Conservation (phyloP, 2,113 vertebrate genomes). For the Pseudorasbora parva region DNA sequence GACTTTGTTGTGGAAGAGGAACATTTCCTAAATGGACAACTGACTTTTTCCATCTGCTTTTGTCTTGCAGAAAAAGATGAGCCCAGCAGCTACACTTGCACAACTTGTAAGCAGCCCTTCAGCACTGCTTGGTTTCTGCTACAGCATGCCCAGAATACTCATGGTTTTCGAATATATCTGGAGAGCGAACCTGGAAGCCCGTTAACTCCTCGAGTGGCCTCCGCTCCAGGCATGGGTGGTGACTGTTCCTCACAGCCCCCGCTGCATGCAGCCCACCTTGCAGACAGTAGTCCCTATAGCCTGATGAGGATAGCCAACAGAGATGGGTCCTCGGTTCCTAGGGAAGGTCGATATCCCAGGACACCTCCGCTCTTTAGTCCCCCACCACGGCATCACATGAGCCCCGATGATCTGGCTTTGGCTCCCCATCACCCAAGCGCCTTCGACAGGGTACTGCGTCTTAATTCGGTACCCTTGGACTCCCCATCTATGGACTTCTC, state of each 20-base stretch:
- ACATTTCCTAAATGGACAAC: conserved; percentile 20
- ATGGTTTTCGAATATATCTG: conserved; percentile 99
- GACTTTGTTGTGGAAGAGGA: neutral
- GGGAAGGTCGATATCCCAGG: conserved; percentile 93
- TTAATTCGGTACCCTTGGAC: conserved; percentile 95
- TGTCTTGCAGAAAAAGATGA: conserved; percentile 93
- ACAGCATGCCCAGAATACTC: conserved; percentile 98
- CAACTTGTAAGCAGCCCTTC: conserved; percentile 99
- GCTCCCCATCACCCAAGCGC: conserved; percentile 97
- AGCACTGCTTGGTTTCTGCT: conserved; percentile 99
- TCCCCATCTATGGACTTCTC: conserved; percentile 97
- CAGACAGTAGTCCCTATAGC: conserved; percentile 96
- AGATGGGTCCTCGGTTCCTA: conserved; percentile 86
- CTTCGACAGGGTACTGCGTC: conserved; percentile 97
- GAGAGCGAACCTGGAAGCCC: conserved; percentile 97
- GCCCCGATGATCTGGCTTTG: conserved; percentile 96
- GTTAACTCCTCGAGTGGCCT: conserved; percentile 93
- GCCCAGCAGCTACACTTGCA: conserved; percentile 99
- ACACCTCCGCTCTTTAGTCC: conserved; percentile 97
- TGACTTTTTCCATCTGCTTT: conserved; percentile 65
- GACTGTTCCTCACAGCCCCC: conserved; percentile 96
- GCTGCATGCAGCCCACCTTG: conserved; percentile 94
- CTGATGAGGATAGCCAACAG: conserved; percentile 94
- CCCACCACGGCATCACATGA: conserved; percentile 94
- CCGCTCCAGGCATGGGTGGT: conserved; percentile 94